Conservation (phyloP, 2,888 invertebrate species). For the Leptarthrus brevirostris region DNA sequence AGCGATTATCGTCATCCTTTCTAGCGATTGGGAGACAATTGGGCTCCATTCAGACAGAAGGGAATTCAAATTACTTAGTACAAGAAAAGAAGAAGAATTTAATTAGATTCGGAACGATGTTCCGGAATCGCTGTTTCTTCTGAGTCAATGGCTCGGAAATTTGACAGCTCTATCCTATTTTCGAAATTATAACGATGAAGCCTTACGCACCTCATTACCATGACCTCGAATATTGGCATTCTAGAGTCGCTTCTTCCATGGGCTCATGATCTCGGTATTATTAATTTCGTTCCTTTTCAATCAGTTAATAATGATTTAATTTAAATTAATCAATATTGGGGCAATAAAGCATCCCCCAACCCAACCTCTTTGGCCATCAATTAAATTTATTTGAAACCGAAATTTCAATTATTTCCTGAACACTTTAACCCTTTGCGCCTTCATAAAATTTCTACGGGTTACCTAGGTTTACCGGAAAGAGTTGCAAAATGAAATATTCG, state of each 20-base stretch:
- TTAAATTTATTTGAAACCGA: conserved; percentile 17
- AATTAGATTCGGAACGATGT: conserved; percentile 12
- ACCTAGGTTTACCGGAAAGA: neutral
- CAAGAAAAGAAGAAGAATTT: conserved; percentile 19
- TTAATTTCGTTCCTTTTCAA: no score
- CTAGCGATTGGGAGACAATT: conserved; percentile 9
- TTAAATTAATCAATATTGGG: no score
- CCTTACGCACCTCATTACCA: no score
- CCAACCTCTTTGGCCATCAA: conserved; percentile 13
- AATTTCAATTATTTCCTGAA: conserved; percentile 25
- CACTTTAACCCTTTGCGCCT: conserved; percentile 12
- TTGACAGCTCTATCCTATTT: conserved; percentile 7
- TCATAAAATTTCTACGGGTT: neutral
- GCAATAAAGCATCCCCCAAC: neutral
- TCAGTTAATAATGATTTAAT: no score
- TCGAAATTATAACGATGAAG: neutral
- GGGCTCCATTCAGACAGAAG: neutral
- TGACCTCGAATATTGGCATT: no score
- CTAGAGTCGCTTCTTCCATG: no score
- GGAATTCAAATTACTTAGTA: conserved; percentile 16
- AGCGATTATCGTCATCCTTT: conserved; percentile 3
- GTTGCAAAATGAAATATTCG: neutral
- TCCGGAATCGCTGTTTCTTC: neutral
- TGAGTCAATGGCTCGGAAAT: conserved; percentile 12
- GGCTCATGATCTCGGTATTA: no score